Percentiles rank a stretch among this genome's conserved stretches.
Evolutionary conservation across 2,888 invertebrate genomes (phyloP).

Genomic region (Nesidiocoris tenuis): DNA sequence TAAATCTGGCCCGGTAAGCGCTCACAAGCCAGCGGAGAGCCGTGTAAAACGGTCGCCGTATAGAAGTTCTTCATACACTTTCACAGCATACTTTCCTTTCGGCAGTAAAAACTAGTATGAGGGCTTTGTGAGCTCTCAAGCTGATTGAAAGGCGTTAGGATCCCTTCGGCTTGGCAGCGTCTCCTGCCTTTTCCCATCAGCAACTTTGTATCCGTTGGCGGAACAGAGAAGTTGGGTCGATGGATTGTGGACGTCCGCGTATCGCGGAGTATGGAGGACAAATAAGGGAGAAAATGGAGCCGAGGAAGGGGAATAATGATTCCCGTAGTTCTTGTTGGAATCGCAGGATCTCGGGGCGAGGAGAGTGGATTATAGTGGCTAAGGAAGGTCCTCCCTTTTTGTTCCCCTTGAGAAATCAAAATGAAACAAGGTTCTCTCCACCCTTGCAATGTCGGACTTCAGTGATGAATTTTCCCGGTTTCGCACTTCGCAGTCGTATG

Average conservation of each 20-base stretch:
- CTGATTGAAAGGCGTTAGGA: constrained; percentile 27
- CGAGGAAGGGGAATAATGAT: neutral
- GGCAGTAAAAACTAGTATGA: neutral
- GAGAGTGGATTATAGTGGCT: neutral
- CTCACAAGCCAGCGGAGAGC: too few relatives aligned
- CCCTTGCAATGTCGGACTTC: neutral
- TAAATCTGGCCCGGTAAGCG: too few relatives aligned
- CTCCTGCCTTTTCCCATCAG: neutral
- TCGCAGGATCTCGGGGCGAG: neutral
- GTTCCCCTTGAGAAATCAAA: neutral
- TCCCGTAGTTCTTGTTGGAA: neutral
- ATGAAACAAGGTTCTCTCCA: neutral
- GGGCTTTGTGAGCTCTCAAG: constrained; percentile 26
- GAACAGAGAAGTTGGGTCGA: too few relatives aligned
- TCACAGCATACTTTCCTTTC: too few relatives aligned
- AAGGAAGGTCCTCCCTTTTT: neutral
- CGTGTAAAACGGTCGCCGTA: too few relatives aligned
- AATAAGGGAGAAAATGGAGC: neutral
- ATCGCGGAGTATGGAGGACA: neutral
- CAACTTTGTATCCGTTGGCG: neutral
- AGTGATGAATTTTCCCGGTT: neutral
- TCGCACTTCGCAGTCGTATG: too few relatives aligned
- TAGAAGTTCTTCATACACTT: too few relatives aligned
- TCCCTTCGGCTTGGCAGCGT: neutral
- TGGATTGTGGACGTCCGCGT: too few relatives aligned